Conservation (phyloP, 2,797 vertebrate genomes). For the Poecile montanus region DNA sequence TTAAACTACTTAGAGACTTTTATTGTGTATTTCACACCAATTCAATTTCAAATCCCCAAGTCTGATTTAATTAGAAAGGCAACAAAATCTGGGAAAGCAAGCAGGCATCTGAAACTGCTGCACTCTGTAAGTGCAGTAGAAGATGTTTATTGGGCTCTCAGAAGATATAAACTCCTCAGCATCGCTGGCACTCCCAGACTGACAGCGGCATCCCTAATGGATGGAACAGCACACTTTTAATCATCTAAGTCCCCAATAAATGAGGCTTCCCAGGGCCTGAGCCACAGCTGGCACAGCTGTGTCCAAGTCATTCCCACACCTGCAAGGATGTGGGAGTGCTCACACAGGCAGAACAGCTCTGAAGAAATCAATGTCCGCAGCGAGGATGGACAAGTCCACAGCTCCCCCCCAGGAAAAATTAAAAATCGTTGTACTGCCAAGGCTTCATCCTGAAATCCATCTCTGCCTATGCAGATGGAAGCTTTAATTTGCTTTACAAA, state of each 20-base stretch:
- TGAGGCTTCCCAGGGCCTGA: background rate
- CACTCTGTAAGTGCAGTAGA: background rate
- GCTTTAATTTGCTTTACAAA: background rate
- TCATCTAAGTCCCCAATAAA: background rate
- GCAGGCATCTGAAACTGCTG: background rate
- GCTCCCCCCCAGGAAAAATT: background rate
- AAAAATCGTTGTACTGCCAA: background rate
- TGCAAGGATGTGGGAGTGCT: fast-evolving
- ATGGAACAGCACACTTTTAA: background rate
- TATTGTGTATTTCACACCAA: background rate
- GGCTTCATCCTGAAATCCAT: background rate
- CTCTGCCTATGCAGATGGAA: background rate
- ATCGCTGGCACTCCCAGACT: background rate
- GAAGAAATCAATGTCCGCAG: background rate
- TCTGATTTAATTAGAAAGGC: conserved; percentile 45
- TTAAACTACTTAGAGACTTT: background rate
- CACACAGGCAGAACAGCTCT: background rate
- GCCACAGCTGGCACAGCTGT: background rate
- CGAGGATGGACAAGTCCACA: background rate
- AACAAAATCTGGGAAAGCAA: conserved; percentile 5
- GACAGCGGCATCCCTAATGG: background rate
- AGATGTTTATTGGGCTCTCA: background rate
- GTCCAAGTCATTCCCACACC: background rate
- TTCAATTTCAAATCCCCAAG: background rate
- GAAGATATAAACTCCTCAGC: background rate